These are phyloP conservation scores for Ptilorrhoa leucosticta DNA, from an alignment of 2,113 vertebrate genomes.

Conservation along the genomic window DNA sequence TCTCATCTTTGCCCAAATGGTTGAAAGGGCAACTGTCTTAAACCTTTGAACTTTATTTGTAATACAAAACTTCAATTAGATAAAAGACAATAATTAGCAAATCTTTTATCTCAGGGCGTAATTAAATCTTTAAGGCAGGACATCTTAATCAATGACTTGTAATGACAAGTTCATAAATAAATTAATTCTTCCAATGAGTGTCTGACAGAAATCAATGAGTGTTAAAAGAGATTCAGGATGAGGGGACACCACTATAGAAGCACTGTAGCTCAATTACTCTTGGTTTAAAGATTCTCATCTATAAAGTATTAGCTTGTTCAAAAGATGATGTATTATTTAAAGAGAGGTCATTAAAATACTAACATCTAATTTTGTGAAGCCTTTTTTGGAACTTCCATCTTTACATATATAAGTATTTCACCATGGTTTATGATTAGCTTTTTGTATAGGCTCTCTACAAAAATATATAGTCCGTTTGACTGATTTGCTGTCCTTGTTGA, in stretches of 20 bases:
- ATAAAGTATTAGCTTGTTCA: slow-evolving; percentile 68
- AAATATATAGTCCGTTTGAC: background rate
- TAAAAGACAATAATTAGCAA: slow-evolving; percentile 98
- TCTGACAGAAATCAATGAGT: slow-evolving; percentile 85
- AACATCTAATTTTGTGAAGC: slow-evolving; percentile 28
- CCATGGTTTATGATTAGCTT: background rate
- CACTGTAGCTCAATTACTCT: slow-evolving; percentile 60
- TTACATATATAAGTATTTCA: background rate
- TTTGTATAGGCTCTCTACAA: background rate
- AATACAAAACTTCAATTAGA: slow-evolving; percentile 94
- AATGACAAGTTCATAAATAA: slow-evolving; percentile 99
- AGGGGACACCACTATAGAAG: slow-evolving; percentile 58
- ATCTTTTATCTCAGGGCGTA: slow-evolving; percentile 96
- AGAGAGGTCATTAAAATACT: slow-evolving; percentile 59
- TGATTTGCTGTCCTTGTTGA: background rate
- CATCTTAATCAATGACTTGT: slow-evolving; percentile 90
- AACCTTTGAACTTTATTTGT: slow-evolving; percentile 92
- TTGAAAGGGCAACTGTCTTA: slow-evolving; percentile 85
- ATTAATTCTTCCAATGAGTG: slow-evolving; percentile 91
- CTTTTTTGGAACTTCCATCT: background rate
- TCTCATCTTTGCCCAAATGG: slow-evolving; percentile 74
- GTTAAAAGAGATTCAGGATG: slow-evolving; percentile 81
- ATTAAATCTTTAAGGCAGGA: slow-evolving; percentile 94
- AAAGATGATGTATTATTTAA: slow-evolving; percentile 68
- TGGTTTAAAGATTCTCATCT: slow-evolving; percentile 65